Percentiles rank a stretch among this genome's conserved stretches.
These are phyloP conservation scores for Poeciliopsis infans DNA, from an alignment of 2,797 vertebrate species.

Conservation along the genomic window DNA sequence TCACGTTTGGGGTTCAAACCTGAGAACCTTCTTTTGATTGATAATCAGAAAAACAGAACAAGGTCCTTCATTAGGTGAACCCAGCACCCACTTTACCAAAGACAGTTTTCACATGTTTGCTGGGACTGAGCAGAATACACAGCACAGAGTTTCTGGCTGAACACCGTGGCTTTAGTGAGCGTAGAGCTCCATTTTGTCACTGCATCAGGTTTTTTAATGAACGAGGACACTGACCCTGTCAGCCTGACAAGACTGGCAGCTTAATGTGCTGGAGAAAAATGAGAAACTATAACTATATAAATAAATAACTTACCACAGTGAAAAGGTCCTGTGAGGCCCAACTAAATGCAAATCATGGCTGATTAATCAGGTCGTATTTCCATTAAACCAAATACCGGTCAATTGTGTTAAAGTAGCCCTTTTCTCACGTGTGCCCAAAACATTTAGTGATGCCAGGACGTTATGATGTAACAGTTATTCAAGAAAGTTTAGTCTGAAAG, in stretches of 20 bases:
- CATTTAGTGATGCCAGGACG: slow-evolving; percentile 75
- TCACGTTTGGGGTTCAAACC: not conserved
- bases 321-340: slow-evolving; percentile 73
- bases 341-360: slow-evolving; percentile 87
- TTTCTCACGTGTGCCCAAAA: slow-evolving; percentile 79
- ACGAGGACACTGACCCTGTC: slow-evolving; percentile 86
- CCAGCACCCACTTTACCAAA: not conserved
- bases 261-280: slow-evolving; percentile 82
- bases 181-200: slow-evolving; percentile 59
- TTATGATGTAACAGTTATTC: slow-evolving; percentile 41
- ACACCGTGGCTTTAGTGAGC: slow-evolving; percentile 51
- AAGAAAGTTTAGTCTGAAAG: slow-evolving; percentile 41
- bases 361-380: slow-evolving; percentile 89
- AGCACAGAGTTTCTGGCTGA: slow-evolving; percentile 21
- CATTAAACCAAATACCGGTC: slow-evolving; percentile 88
- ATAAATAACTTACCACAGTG: slow-evolving; percentile 74
- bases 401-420: slow-evolving; percentile 86
- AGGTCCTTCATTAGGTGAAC: not conserved
- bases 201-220: slow-evolving; percentile 83
- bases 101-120: slow-evolving; percentile 1
- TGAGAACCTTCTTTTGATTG: not conserved
- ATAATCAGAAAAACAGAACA: not conserved
- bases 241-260: slow-evolving; percentile 84
- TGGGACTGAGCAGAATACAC: slow-evolving; percentile 7
- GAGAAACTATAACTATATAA: slow-evolving; percentile 58